Percentiles rank a stretch among this genome's conserved stretches.
Conservation (phyloP, 2,113 vertebrate species). For the Progne subis region DNA sequence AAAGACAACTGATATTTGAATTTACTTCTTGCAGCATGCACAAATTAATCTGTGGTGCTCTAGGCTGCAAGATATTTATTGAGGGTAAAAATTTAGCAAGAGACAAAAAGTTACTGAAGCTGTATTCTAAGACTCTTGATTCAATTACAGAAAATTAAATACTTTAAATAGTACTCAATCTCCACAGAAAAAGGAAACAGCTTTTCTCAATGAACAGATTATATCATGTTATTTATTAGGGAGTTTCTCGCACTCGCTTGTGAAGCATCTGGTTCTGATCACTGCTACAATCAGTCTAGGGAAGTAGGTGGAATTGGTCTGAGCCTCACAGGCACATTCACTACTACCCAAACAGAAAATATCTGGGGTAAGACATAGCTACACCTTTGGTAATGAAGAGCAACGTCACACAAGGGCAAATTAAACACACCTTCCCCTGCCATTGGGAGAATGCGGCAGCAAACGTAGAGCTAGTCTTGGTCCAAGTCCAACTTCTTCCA, state of each 20-base stretch:
- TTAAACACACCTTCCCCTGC: not conserved
- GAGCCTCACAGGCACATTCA: not conserved
- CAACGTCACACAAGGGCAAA: not conserved
- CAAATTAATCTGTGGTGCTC: not conserved
- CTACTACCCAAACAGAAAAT: not conserved
- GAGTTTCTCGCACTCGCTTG: not conserved
- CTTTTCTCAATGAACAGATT: not conserved
- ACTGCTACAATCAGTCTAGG: not conserved
- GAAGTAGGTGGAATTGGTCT: not conserved
- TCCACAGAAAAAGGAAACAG: not conserved
- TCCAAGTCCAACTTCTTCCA: no score
- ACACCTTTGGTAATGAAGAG: not conserved
- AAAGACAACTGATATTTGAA: not conserved
- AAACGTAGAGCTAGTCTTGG: not conserved
- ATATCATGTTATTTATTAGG: not conserved
- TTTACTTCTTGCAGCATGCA: not conserved
- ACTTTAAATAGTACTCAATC: not conserved
- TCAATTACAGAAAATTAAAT: slow-evolving; percentile 31
- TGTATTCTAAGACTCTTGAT: not conserved
- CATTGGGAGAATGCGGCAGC: not conserved
- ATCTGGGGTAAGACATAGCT: not conserved
- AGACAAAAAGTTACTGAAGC: not conserved
- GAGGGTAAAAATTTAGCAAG: not conserved
- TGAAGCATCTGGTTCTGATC: not conserved
- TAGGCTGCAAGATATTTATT: not conserved